Percentiles rank a stretch among this genome's conserved stretches.
phyloP scores from a whole-genome alignment of 2,888 invertebrate genomes.

The Heteromyza rotundicornis region DNA sequence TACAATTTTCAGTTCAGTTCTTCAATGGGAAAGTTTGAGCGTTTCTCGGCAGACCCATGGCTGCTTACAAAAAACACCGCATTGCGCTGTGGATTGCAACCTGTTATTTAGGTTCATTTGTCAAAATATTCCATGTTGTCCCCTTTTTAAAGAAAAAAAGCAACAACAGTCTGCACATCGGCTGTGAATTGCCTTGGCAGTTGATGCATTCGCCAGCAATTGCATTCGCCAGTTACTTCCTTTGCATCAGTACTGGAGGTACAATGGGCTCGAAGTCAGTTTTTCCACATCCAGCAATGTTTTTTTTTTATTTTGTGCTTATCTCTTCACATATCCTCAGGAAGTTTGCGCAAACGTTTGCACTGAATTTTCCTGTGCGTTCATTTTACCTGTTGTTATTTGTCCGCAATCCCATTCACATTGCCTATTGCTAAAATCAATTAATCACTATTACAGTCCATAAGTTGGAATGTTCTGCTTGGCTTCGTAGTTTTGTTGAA shows the following conservation, averaged over 20 bases:
- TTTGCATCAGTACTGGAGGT: not conserved
- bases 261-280: not conserved
- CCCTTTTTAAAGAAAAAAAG: slow-evolving; percentile 24
- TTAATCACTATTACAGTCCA: slow-evolving; percentile 45
- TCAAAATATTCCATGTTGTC: slow-evolving; percentile 59
- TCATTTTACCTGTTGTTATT: slow-evolving; percentile 26
- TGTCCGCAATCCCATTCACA: slow-evolving; percentile 37
- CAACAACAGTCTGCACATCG: slow-evolving; percentile 25
- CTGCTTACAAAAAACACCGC: slow-evolving; percentile 14
- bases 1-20: slow-evolving; percentile 12
- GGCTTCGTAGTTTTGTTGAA: not conserved
- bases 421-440: slow-evolving; percentile 35
- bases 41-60: not conserved
- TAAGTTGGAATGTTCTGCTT: slow-evolving; percentile 24
- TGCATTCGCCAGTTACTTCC: slow-evolving; percentile 9
- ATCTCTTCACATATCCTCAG: slow-evolving; percentile 37
- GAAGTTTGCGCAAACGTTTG: slow-evolving; percentile 33
- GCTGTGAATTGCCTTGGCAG: not conserved
- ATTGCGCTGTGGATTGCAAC: slow-evolving; percentile 51
- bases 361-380: slow-evolving; percentile 25
- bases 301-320: slow-evolving; percentile 17
- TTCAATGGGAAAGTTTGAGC: slow-evolving; percentile 25
- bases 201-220: not conserved
- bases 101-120: slow-evolving; percentile 65
- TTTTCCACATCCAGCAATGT: not conserved